These are phyloP conservation scores for Kradibia gibbosae DNA, from an alignment of 1,140 invertebrate genomes.

Conservation along the genomic window DNA sequence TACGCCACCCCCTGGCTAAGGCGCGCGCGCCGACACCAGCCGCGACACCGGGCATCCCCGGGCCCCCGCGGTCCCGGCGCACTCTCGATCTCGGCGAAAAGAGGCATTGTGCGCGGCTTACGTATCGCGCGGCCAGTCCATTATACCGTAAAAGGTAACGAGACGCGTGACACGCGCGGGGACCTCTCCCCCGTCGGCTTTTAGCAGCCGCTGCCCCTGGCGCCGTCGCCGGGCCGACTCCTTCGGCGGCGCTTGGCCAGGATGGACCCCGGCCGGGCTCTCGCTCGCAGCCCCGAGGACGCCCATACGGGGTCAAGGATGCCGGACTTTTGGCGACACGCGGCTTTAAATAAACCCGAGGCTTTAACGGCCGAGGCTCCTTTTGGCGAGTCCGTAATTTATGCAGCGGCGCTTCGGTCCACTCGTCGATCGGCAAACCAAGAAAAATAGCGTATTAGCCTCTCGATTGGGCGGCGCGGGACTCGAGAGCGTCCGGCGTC, in stretches of 20 bases:
- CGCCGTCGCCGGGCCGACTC: not conserved
- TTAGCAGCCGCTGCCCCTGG: not conserved
- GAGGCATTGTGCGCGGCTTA: conserved; percentile 56
- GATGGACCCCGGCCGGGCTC: not conserved
- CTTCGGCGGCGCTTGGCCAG: not conserved
- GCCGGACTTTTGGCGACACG: not conserved
- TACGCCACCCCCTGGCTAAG: too few species aligned
- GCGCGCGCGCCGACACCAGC: not conserved
- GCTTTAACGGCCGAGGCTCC: not conserved
- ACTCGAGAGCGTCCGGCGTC: too few species aligned
- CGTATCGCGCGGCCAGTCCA: conserved; percentile 12
- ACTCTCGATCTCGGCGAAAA: conserved; percentile 51
- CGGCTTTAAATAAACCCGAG: not conserved
- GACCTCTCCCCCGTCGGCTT: not conserved
- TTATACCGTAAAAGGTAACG: conserved; percentile 58
- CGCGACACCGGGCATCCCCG: not conserved
- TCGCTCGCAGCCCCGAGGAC: not conserved
- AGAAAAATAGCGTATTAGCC: too few species aligned
- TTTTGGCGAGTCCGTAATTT: too few species aligned
- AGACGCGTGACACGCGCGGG: conserved; percentile 50
- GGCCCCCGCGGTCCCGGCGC: not conserved
- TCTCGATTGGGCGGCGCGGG: too few species aligned
- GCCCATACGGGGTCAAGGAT: conserved; percentile 2
- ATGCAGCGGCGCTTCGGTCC: too few species aligned
- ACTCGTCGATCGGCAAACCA: too few species aligned